Conservation (phyloP, 2,888 invertebrate genomes). For the Macrosoma leucophasiata region DNA sequence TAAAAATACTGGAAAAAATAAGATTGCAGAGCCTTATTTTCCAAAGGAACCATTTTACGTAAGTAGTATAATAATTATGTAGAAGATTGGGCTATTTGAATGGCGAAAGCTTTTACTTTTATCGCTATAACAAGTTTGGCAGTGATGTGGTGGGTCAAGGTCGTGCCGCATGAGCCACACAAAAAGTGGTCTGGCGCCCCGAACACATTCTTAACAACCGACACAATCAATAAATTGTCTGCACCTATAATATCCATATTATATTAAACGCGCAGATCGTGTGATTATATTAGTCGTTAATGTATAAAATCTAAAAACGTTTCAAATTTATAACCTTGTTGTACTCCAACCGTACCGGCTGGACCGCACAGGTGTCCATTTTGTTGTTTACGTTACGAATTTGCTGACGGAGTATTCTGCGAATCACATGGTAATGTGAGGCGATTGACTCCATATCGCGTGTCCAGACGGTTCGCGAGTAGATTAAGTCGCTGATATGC, state of each 20-base stretch:
- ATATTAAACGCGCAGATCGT: slow-evolving; percentile 28
- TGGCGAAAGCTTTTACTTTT: slow-evolving; percentile 66
- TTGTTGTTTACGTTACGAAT: slow-evolving; percentile 25
- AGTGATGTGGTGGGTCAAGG: slow-evolving; percentile 61
- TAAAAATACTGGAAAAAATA: too few species aligned
- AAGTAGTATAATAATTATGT: too few species aligned
- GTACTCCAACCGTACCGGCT: slow-evolving; percentile 21
- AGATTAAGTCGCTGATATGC: too few species aligned
- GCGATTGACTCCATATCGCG: slow-evolving; percentile 26
- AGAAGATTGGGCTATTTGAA: slow-evolving; percentile 28
- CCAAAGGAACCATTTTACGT: too few species aligned
- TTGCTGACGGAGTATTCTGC: slow-evolving; percentile 31
- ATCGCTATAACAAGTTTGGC: slow-evolving; percentile 53
- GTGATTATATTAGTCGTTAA: slow-evolving; percentile 28
- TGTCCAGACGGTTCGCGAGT: slow-evolving; percentile 24
- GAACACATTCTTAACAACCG: slow-evolving; percentile 44
- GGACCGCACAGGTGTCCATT: slow-evolving; percentile 38
- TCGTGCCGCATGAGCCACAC: slow-evolving; percentile 42
- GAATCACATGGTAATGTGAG: slow-evolving; percentile 27
- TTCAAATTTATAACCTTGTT: slow-evolving; percentile 35
- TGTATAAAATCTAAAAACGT: slow-evolving; percentile 33
- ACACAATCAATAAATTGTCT: slow-evolving; percentile 51
- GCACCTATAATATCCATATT: slow-evolving; percentile 31
- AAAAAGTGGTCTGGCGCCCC: slow-evolving; percentile 54
- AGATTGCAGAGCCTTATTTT: too few species aligned